Percentiles rank a stretch among this genome's conserved stretches.
phyloP scores from a whole-genome alignment of 2,113 vertebrate genomes.

The Leucosticte australis region DNA sequence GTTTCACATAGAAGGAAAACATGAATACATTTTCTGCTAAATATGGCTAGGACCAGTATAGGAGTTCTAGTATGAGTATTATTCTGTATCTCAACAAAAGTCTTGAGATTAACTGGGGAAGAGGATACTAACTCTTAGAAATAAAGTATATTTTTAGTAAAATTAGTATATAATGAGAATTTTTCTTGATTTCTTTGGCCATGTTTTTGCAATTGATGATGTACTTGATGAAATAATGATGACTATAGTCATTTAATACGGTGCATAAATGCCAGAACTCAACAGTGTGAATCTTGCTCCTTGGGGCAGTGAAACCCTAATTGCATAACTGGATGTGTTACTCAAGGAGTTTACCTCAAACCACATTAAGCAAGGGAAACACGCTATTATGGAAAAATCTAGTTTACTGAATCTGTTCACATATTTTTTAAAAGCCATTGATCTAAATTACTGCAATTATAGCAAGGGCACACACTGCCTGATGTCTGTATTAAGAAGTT shows the following conservation, averaged over 20 bases:
- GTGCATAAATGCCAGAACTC: not conserved
- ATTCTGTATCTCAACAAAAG: not conserved
- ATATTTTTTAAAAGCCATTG: not conserved
- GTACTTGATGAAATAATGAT: not conserved
- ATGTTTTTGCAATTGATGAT: not conserved
- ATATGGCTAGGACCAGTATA: not conserved
- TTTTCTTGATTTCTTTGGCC: not conserved
- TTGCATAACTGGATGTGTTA: not conserved
- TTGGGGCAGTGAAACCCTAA: not conserved
- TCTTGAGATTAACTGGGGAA: not conserved
- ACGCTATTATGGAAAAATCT: not conserved
- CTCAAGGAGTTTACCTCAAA: not conserved
- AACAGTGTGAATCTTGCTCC: not conserved
- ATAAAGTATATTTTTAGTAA: not conserved
- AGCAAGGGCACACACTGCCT: not conserved
- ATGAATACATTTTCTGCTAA: not conserved
- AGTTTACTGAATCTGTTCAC: not conserved
- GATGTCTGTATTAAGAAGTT: not conserved
- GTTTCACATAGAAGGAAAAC: not conserved
- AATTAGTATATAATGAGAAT: not conserved
- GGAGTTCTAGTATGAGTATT: not conserved
- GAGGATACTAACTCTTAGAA: not conserved
- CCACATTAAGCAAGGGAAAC: rapidly evolving
- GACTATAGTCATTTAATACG: not conserved
- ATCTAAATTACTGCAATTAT: not conserved